These are phyloP conservation scores for Helostoma temminkii DNA, from an alignment of 2,797 vertebrate genomes.

Conservation along the genomic window DNA sequence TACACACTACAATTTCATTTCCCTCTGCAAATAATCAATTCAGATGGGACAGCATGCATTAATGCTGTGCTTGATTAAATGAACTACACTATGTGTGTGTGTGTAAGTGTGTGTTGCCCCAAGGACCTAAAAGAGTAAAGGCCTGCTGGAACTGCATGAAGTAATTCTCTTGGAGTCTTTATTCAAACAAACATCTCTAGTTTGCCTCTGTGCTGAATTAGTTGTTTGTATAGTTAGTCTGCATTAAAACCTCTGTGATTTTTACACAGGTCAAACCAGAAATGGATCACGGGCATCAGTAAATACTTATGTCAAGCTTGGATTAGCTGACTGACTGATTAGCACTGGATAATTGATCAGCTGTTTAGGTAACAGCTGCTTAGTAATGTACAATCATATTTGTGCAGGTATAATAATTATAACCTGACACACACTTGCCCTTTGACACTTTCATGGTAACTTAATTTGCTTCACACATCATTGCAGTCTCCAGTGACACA, in stretches of 20 bases:
- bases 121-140: conserved; percentile 51
- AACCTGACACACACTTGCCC: conserved; percentile 7
- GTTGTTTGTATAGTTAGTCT: conserved; percentile 40
- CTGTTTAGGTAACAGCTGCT: conserved; percentile 2
- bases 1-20: conserved; percentile 66
- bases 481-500: not conserved
- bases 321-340: not conserved
- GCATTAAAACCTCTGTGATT: conserved; percentile 1
- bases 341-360: conserved; percentile 6
- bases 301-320: not conserved
- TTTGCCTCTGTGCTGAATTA: conserved; percentile 18
- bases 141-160: conserved; percentile 22
- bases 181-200: conserved; percentile 48
- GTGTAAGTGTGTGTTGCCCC: conserved; percentile 32
- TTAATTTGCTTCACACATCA: not conserved
- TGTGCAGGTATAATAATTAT: not conserved
- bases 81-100: conserved; percentile 33
- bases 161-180: conserved; percentile 47
- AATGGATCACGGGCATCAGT: not conserved
- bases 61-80: conserved; percentile 67
- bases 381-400: conserved; percentile 13
- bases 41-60: conserved; percentile 56
- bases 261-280: conserved; percentile 11
- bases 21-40: conserved; percentile 66
- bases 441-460: not conserved